Percentiles rank a stretch among this genome's conserved stretches.
Evolutionary conservation across 2,888 invertebrate species (phyloP).

Genomic region (Thymelicus lineola): DNA sequence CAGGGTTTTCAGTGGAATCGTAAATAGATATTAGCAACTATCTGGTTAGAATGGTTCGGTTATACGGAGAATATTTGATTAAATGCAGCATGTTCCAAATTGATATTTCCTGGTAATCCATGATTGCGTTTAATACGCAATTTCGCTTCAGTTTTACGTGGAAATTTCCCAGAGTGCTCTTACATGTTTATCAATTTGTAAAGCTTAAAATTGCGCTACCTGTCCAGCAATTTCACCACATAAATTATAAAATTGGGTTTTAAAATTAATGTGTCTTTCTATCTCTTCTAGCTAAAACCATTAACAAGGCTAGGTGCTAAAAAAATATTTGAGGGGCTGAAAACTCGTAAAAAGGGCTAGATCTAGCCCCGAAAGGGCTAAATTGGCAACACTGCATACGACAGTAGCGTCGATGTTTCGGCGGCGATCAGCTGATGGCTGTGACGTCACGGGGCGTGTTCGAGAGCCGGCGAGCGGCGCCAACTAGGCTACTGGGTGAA

Average conservation of each 20-base stretch:
- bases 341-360: no score
- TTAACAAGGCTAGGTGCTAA: no score
- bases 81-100: conserved; percentile 9
- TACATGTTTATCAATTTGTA: neutral
- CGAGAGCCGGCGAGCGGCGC: conserved; percentile 25
- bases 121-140: conserved; percentile 4
- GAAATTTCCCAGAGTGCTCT: neutral
- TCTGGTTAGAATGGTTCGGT: neutral
- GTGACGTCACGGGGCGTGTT: conserved; percentile 34
- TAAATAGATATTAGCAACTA: neutral
- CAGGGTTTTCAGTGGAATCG: neutral
- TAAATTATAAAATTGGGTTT: neutral
- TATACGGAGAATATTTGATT: conserved; percentile 2
- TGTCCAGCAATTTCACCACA: neutral
- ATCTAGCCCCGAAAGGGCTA: no score
- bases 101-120: neutral
- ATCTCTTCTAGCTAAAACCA: no score
- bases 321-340: no score
- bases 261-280: no score
- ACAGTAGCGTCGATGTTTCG: neutral
- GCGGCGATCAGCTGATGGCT: neutral
- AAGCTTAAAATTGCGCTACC: neutral
- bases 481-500: conserved; percentile 7
- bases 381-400: no score
- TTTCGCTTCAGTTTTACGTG: neutral